phyloP scores from a whole-genome alignment of 2,113 vertebrate species.

The Pachypanchax playfairii region DNA sequence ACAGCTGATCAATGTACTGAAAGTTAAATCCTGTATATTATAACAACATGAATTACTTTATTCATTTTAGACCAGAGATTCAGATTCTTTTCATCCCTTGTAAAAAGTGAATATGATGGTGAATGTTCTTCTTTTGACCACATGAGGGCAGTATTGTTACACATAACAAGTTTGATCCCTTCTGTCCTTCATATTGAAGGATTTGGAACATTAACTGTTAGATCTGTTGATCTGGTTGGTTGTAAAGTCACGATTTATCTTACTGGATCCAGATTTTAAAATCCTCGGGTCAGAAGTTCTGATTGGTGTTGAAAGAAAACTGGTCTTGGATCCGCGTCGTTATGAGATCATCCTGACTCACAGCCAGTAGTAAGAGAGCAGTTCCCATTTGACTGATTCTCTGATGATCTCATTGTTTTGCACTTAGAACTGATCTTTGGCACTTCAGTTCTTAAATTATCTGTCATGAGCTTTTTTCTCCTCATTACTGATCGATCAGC shows the following conservation, averaged over 20 bases:
- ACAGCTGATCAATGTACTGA: too few relatives aligned
- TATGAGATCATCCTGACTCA: conserved; percentile 66
- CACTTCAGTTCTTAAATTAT: conserved; percentile 31
- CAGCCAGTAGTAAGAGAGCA: conserved; percentile 56
- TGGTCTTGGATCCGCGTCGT: conserved; percentile 40
- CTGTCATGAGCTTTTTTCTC: conserved; percentile 40
- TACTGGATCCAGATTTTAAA: neutral
- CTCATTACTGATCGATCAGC: conserved; percentile 38
- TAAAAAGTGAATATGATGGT: neutral
- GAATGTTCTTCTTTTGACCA: conserved; percentile 7
- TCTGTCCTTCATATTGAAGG: neutral
- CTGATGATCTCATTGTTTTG: conserved; percentile 69
- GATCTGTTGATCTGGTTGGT: neutral
- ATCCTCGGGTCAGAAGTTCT: too few relatives aligned
- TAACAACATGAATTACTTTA: too few relatives aligned
- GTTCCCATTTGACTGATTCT: conserved; percentile 60
- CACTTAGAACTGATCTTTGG: conserved; percentile 59
- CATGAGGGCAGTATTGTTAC: conserved; percentile 32
- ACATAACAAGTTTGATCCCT: neutral
- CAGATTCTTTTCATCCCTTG: too few relatives aligned
- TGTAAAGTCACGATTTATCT: neutral
- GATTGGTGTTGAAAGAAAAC: conserved; percentile 52
- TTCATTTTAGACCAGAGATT: too few relatives aligned
- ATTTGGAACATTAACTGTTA: neutral
- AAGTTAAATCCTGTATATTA: too few relatives aligned